Conservation (phyloP, 2,888 invertebrate species). For the Limulus polyphemus region DNA sequence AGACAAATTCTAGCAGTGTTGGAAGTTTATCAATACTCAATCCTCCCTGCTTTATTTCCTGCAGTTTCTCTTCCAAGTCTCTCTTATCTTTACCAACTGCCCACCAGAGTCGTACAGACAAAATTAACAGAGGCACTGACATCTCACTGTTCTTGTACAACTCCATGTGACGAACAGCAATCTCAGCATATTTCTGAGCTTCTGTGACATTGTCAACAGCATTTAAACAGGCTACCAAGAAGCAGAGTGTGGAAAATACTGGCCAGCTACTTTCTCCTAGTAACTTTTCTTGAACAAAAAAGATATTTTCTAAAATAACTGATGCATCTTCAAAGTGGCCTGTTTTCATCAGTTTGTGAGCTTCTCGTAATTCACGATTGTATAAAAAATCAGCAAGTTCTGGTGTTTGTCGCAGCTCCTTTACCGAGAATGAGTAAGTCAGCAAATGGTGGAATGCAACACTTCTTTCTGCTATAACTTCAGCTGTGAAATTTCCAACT, state of each 20-base stretch:
- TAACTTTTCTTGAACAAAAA: slow-evolving; percentile 35
- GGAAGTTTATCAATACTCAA: slow-evolving; percentile 24
- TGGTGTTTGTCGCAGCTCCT: slow-evolving; percentile 32
- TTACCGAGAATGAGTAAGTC: slow-evolving; percentile 32
- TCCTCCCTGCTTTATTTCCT: slow-evolving; percentile 26
- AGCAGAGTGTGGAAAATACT: slow-evolving; percentile 33
- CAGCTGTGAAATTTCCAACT: slow-evolving; percentile 36
- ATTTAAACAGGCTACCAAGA: slow-evolving; percentile 32
- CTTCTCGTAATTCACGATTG: slow-evolving; percentile 31
- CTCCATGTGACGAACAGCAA: slow-evolving; percentile 29
- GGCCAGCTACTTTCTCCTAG: slow-evolving; percentile 30
- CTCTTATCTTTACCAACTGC: slow-evolving; percentile 34
- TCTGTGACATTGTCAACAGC: slow-evolving; percentile 30
- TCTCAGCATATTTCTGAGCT: slow-evolving; percentile 33
- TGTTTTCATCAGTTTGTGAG: slow-evolving; percentile 29
- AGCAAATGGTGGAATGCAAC: slow-evolving; percentile 38
- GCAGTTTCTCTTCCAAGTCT: slow-evolving; percentile 31
- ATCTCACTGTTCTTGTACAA: slow-evolving; percentile 28
- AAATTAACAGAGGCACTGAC: slow-evolving; percentile 32
- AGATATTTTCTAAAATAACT: slow-evolving; percentile 31
- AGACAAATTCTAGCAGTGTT: slow-evolving; percentile 27
- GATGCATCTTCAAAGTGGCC: slow-evolving; percentile 33
- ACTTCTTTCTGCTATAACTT: slow-evolving; percentile 34
- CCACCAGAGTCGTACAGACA: slow-evolving; percentile 34
- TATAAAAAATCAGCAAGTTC: slow-evolving; percentile 36